Evolutionary conservation across 2,113 vertebrate genomes (phyloP).

Genomic region (Patagioenas fasciata): DNA sequence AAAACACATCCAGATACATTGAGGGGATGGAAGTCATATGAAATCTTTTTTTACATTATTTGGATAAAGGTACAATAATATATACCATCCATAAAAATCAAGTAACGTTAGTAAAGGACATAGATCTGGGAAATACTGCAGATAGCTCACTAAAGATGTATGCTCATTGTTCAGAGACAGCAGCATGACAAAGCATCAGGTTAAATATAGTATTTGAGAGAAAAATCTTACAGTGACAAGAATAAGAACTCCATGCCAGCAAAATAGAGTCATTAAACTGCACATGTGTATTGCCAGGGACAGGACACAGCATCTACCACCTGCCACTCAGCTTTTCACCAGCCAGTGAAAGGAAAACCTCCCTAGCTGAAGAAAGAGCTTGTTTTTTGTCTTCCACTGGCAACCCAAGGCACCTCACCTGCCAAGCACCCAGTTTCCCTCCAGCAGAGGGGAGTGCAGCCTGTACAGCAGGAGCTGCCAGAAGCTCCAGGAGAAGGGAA

Average conservation of each 20-base stretch:
- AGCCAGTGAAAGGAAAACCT: background rate
- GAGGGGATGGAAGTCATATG: background rate
- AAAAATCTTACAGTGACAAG: background rate
- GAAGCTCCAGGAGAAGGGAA: background rate
- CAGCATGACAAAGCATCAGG: slow-evolving; percentile 25
- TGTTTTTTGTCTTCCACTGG: background rate
- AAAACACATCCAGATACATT: background rate
- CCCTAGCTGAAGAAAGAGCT: background rate
- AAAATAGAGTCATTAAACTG: background rate
- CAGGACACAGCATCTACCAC: background rate
- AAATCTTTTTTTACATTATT: background rate
- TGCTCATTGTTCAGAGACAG: background rate
- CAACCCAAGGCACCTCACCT: background rate
- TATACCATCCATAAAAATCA: background rate
- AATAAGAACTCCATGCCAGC: background rate
- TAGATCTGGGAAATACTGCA: background rate
- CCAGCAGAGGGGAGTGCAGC: slow-evolving; percentile 64
- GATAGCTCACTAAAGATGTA: background rate
- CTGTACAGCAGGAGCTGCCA: background rate
- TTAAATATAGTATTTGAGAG: background rate
- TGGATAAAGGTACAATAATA: background rate
- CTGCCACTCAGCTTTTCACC: background rate
- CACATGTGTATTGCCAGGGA: background rate
- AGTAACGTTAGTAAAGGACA: background rate
- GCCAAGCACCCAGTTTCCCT: background rate